A percentile compares a stretch with the other conserved stretches of the same genome.
These are phyloP conservation scores for Acanthoscelides obtectus DNA, from an alignment of 2,888 invertebrate species.

Conservation along the genomic window DNA sequence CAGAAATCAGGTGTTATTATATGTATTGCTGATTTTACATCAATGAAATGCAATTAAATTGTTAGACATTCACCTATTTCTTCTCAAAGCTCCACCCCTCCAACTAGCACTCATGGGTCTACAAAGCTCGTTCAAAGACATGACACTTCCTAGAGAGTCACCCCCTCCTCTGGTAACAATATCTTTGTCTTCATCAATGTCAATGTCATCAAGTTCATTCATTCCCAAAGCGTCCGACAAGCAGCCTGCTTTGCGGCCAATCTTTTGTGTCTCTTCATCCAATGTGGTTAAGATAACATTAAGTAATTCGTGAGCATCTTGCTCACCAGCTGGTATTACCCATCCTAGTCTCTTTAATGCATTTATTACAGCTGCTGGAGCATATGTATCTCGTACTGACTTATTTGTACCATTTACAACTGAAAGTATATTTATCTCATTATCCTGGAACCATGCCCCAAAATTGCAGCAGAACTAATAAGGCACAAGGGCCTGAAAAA, in stretches of 20 bases:
- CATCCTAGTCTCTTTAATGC: slow-evolving; percentile 74
- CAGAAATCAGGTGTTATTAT: background rate
- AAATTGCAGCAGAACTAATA: too few relatives aligned
- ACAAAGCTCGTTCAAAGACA: slow-evolving; percentile 45
- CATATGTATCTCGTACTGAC: slow-evolving; percentile 58
- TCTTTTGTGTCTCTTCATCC: slow-evolving; percentile 74
- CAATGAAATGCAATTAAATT: too few relatives aligned
- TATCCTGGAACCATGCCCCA: too few relatives aligned
- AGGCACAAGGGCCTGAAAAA: too few relatives aligned
- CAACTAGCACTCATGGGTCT: slow-evolving; percentile 42
- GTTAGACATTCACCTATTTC: slow-evolving; percentile 23
- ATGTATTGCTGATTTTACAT: too few relatives aligned
- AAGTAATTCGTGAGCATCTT: slow-evolving; percentile 91
- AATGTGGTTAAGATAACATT: slow-evolving; percentile 85
- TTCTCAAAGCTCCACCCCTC: slow-evolving; percentile 38
- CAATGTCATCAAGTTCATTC: slow-evolving; percentile 44
- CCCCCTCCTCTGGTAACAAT: slow-evolving; percentile 25
- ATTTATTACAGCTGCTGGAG: slow-evolving; percentile 65
- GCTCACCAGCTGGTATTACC: slow-evolving; percentile 85
- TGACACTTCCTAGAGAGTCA: slow-evolving; percentile 40
- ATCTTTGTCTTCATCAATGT: slow-evolving; percentile 26
- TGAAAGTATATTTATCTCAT: slow-evolving; percentile 41
- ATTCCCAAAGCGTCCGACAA: slow-evolving; percentile 69
- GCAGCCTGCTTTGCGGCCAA: slow-evolving; percentile 63
- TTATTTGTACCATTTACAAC: slow-evolving; percentile 71